Conservation (phyloP, 2,113 vertebrate genomes). For the Leptocoma aspasia region DNA sequence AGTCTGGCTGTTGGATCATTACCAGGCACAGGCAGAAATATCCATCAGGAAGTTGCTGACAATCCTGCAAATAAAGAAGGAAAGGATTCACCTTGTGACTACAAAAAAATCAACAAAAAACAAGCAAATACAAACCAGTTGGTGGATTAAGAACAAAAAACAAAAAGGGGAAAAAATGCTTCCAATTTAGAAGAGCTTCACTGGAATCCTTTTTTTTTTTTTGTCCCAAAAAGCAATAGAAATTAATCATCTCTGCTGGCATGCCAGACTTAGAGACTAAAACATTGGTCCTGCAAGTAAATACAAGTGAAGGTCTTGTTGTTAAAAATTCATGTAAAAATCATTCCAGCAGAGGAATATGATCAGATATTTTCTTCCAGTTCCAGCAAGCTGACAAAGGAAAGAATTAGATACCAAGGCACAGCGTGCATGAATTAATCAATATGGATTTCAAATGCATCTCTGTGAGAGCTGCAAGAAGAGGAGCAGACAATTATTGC, state of each 20-base stretch:
- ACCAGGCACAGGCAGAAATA: not conserved
- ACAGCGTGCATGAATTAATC: slow-evolving; percentile 7
- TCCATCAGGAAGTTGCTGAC: not conserved
- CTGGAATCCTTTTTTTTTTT: not conserved
- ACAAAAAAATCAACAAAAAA: not conserved
- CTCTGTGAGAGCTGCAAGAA: not conserved
- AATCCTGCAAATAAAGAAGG: not conserved
- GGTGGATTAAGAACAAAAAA: not conserved
- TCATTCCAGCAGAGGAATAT: not conserved
- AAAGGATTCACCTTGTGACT: not conserved
- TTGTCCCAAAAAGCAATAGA: not conserved
- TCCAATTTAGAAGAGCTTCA: not conserved
- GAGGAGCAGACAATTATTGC: not conserved
- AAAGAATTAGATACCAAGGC: not conserved
- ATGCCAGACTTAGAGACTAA: not conserved
- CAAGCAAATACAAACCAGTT: not conserved
- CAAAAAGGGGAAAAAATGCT: accelerated
- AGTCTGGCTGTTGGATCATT: not conserved
- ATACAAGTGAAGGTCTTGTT: not conserved
- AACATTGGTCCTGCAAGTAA: slow-evolving; percentile 1
- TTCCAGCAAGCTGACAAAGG: not conserved
- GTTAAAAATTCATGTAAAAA: slow-evolving; percentile 15
- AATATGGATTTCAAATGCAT: slow-evolving; percentile 5
- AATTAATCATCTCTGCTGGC: slow-evolving; percentile 1
- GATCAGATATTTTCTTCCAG: slow-evolving; percentile 2